These are phyloP conservation scores for Falco punctatus DNA, from an alignment of 2,113 vertebrate species.

Conservation along the genomic window DNA sequence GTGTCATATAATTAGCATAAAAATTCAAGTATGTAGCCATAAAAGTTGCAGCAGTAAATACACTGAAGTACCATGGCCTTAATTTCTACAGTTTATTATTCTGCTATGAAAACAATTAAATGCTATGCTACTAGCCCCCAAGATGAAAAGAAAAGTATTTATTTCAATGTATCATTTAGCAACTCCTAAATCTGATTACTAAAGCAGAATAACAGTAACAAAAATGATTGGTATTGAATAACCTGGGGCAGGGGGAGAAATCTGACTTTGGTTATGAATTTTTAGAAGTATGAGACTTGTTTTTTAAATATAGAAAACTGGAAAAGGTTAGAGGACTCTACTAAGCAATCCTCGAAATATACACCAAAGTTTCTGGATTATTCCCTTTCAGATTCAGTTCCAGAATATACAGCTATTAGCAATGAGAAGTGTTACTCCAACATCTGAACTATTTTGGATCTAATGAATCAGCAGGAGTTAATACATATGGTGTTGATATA, in stretches of 20 bases:
- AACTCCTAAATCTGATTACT: neutral
- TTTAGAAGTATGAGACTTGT: neutral
- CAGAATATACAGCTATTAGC: neutral
- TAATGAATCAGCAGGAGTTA: conserved; percentile 25
- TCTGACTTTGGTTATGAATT: neutral
- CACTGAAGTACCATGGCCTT: neutral
- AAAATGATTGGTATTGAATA: neutral
- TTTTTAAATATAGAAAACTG: neutral
- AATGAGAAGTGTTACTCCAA: neutral
- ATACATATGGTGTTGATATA: neutral
- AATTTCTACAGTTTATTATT: neutral
- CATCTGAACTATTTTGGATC: neutral
- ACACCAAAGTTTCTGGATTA: neutral
- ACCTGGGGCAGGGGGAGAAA: neutral
- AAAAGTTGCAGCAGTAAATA: neutral
- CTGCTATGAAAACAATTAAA: neutral
- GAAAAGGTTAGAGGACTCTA: neutral
- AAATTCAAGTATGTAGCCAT: neutral
- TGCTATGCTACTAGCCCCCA: neutral
- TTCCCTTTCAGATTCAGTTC: neutral
- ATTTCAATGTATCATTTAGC: neutral
- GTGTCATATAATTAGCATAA: neutral
- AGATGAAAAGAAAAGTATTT: neutral
- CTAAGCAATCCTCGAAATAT: neutral
- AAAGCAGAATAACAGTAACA: neutral